A percentile compares a stretch with the other conserved stretches of the same genome.
Conservation (phyloP, 92 coral and sea anemone genomes). For the Actinernus sp. region DNA sequence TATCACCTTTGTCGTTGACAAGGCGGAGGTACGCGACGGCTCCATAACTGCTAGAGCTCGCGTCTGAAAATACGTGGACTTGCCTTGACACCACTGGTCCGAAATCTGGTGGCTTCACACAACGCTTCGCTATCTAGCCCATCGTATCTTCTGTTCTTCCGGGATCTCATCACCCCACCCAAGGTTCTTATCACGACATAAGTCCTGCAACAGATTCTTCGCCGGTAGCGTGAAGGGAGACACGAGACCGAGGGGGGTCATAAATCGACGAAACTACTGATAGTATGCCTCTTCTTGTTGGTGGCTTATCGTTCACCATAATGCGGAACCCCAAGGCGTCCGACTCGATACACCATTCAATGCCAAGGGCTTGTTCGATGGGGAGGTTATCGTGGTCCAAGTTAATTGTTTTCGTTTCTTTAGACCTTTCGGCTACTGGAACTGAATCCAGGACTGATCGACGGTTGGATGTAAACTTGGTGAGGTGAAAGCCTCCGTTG, state of each 20-base stretch:
- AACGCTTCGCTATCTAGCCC: constrained; percentile 62
- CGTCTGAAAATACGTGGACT: constrained; percentile 43
- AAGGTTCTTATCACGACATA: constrained; percentile 35
- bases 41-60: constrained; percentile 51
- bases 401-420: constrained; percentile 42
- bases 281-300: constrained; percentile 55
- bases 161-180: constrained; percentile 64
- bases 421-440: constrained; percentile 40
- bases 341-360: constrained; percentile 61
- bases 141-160: constrained; percentile 17
- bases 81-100: constrained; percentile 46
- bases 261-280: constrained; percentile 48
- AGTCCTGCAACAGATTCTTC: constrained; percentile 64
- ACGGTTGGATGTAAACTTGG: constrained; percentile 39
- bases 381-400: constrained; percentile 34
- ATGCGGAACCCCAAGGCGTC: constrained; percentile 42
- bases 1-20: constrained; percentile 4
- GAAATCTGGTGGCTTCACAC: constrained; percentile 55
- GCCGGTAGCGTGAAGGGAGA: constrained; percentile 61
- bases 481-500: constrained; percentile 37
- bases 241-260: constrained; percentile 61
- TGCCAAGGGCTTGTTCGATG: constrained; percentile 59
- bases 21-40: constrained; percentile 48
- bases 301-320: constrained; percentile 6
- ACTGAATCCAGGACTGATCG: constrained; percentile 56